A percentile compares a stretch with the other conserved stretches of the same genome.
These are phyloP conservation scores for Columba janthina DNA, from an alignment of 2,113 vertebrate genomes.

Conservation along the genomic window DNA sequence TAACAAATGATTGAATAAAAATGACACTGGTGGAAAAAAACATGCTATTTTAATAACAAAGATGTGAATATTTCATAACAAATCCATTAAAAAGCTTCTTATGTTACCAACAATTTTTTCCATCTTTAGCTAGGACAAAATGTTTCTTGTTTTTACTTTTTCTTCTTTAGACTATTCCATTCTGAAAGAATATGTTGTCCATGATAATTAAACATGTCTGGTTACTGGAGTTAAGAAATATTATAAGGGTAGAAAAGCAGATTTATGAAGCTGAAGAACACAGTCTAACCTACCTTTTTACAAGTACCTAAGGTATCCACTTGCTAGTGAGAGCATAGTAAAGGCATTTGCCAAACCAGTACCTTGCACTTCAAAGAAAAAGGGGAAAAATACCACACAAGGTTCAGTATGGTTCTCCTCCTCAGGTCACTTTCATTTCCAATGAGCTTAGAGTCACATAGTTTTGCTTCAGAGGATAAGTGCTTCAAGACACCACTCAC, in stretches of 20 bases:
- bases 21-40: neutral
- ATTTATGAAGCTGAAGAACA: neutral
- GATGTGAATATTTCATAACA: neutral
- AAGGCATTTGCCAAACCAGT: neutral
- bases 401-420: neutral
- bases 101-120: neutral
- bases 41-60: neutral
- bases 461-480: neutral
- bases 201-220: neutral
- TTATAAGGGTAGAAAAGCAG: neutral
- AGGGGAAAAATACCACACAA: neutral
- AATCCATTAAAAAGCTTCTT: neutral
- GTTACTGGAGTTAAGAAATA: neutral
- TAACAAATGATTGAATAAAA: neutral
- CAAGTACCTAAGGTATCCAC: neutral
- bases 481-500: neutral
- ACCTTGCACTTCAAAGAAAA: neutral
- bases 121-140: neutral
- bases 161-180: neutral
- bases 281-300: neutral
- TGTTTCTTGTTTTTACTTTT: neutral
- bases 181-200: neutral
- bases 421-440: neutral
- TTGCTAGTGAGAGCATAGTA: neutral
- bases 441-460: rapidly evolving